Evolutionary conservation across 2,888 invertebrate species (phyloP).

Genomic region (Exephanes ischioxanthus): DNA sequence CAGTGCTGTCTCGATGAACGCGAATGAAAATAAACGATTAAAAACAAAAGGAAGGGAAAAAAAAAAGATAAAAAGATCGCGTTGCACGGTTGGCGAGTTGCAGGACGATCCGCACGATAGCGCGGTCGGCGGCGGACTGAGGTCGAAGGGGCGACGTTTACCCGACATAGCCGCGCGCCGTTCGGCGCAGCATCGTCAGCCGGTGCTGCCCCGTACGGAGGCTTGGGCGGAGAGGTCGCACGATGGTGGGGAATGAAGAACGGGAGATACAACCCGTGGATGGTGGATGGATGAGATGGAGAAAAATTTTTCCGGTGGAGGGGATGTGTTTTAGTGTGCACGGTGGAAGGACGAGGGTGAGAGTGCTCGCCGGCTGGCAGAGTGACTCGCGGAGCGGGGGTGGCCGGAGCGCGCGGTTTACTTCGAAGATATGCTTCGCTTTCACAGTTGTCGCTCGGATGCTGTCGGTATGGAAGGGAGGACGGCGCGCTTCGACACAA

Average conservation of each 20-base stretch:
- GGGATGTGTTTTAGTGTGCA: neutral
- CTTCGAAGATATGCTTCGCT: neutral
- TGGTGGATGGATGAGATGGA: constrained; percentile 68
- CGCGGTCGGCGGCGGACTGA: constrained; percentile 83
- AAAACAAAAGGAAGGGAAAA: constrained; percentile 28
- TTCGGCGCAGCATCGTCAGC: constrained; percentile 55
- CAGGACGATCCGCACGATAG: constrained; percentile 79
- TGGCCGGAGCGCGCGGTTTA: neutral
- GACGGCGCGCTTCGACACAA: neutral
- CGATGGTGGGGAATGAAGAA: constrained; percentile 44
- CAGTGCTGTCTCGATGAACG: neutral
- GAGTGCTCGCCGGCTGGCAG: constrained; percentile 52
- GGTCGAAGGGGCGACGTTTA: constrained; percentile 75
- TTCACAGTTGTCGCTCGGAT: neutral
- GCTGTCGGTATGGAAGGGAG: neutral
- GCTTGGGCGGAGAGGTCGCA: constrained; percentile 27
- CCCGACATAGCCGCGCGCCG: constrained; percentile 67
- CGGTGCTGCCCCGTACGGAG: constrained; percentile 65
- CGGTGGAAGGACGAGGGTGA: constrained; percentile 46
- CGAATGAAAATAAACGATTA: constrained; percentile 13
- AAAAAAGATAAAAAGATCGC: constrained; percentile 25
- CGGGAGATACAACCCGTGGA: constrained; percentile 12
- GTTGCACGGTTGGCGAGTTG: constrained; percentile 26
- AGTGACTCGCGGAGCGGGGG: constrained; percentile 53
- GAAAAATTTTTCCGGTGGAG: constrained; percentile 40